Conservation (phyloP, 2,888 invertebrate genomes). For the Tetrapedia diversipes region DNA sequence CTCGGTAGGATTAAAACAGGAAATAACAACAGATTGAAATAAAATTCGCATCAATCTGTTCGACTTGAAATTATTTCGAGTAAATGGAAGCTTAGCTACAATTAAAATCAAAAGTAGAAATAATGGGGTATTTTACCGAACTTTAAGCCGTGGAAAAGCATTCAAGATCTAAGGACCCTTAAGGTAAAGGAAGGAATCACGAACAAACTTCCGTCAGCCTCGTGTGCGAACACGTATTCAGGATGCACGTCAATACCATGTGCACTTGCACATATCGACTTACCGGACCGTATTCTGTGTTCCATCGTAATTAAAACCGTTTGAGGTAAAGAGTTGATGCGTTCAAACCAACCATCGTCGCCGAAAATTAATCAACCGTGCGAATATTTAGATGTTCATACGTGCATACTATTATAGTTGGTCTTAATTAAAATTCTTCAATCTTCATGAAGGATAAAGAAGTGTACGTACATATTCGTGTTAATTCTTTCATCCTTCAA, state of each 20-base stretch:
- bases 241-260: constrained; percentile 21
- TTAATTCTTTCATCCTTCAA: neutral
- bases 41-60: neutral
- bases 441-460: constrained; percentile 1
- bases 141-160: neutral
- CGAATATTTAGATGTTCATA: constrained; percentile 6
- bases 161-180: neutral
- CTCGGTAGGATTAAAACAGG: neutral
- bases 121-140: no score
- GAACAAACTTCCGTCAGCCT: neutral
- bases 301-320: constrained; percentile 45
- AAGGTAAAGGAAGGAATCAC: neutral
- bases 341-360: neutral
- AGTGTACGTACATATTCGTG: neutral
- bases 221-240: neutral
- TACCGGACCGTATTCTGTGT: neutral
- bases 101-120: neutral
- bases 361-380: constrained; percentile 2
- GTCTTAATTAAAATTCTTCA: constrained; percentile 40
- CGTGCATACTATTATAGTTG: constrained; percentile 1
- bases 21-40: neutral
- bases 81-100: no score
- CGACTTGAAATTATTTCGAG: neutral
- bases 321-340: constrained; percentile 36
- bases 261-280: constrained; percentile 16